A percentile compares a stretch with the other conserved stretches of the same genome.
These are phyloP conservation scores for Huso huso DNA, from an alignment of 2,797 vertebrate species.

Conservation along the genomic window DNA sequence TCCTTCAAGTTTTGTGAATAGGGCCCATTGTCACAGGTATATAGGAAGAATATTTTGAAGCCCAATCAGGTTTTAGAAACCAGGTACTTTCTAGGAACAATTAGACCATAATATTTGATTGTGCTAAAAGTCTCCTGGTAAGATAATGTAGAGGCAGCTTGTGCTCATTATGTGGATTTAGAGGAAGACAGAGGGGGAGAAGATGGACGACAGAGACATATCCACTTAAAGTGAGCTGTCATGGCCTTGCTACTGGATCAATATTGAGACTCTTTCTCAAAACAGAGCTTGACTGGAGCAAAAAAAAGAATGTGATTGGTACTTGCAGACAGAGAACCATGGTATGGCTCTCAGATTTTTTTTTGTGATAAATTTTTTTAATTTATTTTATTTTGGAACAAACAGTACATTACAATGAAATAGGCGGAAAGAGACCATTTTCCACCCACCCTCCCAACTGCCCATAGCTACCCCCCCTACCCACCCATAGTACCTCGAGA, in stretches of 20 bases:
- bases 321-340: constrained; percentile 27
- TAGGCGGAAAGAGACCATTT: too few species aligned
- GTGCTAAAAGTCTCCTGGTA: neutral
- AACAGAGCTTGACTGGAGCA: constrained; percentile 12
- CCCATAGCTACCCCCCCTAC: too few species aligned
- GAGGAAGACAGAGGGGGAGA: constrained; percentile 11
- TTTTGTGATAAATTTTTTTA: too few species aligned
- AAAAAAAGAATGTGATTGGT: constrained; percentile 4
- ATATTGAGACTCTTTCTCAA: constrained; percentile 21
- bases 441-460: too few species aligned
- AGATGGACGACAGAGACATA: constrained; percentile 12
- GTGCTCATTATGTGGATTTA: neutral
- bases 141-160: neutral
- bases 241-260: constrained; percentile 21
- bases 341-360: neutral
- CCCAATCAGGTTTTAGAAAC: too few species aligned
- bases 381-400: too few species aligned
- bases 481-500: too few species aligned
- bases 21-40: too few species aligned
- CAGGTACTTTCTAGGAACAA: neutral
- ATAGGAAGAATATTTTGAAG: too few species aligned
- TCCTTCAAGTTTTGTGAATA: too few species aligned
- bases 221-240: constrained; percentile 23
- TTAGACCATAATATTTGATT: neutral
- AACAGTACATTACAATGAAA: too few species aligned